Conservation (phyloP, 2,888 invertebrate genomes). For the Chrysolina haemoptera region DNA sequence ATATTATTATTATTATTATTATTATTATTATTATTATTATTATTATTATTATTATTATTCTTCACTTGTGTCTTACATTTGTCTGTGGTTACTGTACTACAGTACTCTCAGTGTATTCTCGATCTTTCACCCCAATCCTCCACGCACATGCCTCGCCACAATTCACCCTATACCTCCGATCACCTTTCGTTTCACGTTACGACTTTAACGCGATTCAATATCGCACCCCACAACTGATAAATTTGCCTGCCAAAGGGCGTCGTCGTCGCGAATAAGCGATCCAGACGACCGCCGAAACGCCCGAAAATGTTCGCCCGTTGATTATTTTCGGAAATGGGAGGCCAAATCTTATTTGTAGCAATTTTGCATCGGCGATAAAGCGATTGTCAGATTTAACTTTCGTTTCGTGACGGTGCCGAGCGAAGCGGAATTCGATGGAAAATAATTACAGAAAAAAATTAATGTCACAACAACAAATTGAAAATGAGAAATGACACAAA, state of each 20-base stretch:
- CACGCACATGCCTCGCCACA: constrained; percentile 26
- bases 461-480: background rate
- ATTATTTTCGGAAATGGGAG: constrained; percentile 60
- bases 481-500: background rate
- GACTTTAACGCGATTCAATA: constrained; percentile 46
- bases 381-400: constrained; percentile 38
- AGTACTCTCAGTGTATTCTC: background rate
- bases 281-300: constrained; percentile 55
- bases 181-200: constrained; percentile 40
- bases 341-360: constrained; percentile 61
- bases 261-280: constrained; percentile 50
- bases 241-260: constrained; percentile 54
- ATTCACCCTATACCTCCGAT: constrained; percentile 40
- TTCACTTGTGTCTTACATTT: no score
- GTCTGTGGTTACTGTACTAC: no score
- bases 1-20: no score
- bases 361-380: constrained; percentile 50
- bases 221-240: constrained; percentile 40
- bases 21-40: no score
- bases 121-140: constrained; percentile 11
- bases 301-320: constrained; percentile 55
- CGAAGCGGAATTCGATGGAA: constrained; percentile 15
- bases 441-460: background rate
- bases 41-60: no score
- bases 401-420: constrained; percentile 19